Percentiles rank a stretch among this genome's conserved stretches.
These are phyloP conservation scores for Antigone vipio DNA, from an alignment of 2,113 vertebrate genomes.

Conservation along the genomic window DNA sequence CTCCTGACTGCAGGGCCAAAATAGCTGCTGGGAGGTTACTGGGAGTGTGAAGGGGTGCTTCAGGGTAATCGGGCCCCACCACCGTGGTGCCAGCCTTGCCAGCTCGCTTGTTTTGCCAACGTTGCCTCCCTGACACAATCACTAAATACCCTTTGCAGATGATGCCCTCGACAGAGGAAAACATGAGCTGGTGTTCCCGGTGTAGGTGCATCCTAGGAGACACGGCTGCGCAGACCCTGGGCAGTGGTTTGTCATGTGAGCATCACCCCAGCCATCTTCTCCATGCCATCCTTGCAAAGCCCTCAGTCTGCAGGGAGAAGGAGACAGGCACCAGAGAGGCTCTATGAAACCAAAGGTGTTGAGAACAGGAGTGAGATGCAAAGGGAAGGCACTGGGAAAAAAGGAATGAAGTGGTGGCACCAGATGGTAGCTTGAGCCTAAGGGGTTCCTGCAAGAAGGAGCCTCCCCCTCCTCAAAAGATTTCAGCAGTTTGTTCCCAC, in stretches of 20 bases:
- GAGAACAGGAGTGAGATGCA: neutral
- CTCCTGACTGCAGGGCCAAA: neutral
- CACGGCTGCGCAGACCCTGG: rapidly evolving
- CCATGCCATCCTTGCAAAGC: rapidly evolving
- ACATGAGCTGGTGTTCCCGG: neutral
- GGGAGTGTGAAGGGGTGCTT: neutral
- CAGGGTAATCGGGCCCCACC: neutral
- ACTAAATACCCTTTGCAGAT: neutral
- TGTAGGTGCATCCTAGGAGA: neutral
- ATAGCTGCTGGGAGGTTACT: neutral
- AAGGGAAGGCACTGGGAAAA: neutral
- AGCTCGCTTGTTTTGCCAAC: neutral
- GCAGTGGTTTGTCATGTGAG: neutral
- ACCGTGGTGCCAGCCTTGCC: neutral
- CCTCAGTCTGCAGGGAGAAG: neutral
- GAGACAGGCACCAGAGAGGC: neutral
- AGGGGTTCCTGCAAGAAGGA: neutral
- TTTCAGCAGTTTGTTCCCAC: neutral
- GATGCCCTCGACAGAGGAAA: neutral
- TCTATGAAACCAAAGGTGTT: neutral
- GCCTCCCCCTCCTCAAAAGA: neutral
- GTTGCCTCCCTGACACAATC: neutral
- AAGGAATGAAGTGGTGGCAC: neutral
- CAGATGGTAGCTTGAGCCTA: neutral
- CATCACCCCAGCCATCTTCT: neutral